Evolutionary conservation across 2,888 invertebrate genomes (phyloP).

Genomic region (Harpagoxenus sublaevis): DNA sequence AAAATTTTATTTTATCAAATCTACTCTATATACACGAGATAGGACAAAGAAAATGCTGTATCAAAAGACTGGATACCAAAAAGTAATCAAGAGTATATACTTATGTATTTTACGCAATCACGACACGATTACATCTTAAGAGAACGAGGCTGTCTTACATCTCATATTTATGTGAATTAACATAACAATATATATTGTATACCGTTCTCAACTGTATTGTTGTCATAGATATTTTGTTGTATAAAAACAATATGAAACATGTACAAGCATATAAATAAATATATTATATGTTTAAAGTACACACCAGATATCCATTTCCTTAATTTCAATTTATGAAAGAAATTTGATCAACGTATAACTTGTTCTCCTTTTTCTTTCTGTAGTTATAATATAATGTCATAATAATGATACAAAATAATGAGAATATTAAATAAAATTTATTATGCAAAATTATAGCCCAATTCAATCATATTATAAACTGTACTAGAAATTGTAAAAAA

Average conservation of each 20-base stretch:
- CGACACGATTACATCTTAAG: slow-evolving; percentile 76
- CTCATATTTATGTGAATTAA: slow-evolving; percentile 79
- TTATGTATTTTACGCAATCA: slow-evolving; percentile 81
- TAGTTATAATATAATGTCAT: neutral
- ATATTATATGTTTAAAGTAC: slow-evolving; percentile 86
- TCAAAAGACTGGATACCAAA: slow-evolving; percentile 79
- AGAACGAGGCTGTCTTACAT: slow-evolving; percentile 79
- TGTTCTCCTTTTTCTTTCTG: neutral
- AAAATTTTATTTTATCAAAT: slow-evolving; percentile 51
- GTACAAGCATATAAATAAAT: slow-evolving; percentile 85
- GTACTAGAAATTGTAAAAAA: neutral
- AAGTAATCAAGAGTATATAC: slow-evolving; percentile 76
- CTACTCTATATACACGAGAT: slow-evolving; percentile 44
- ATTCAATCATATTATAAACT: neutral
- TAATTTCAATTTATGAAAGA: neutral
- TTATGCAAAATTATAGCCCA: neutral
- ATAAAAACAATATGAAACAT: slow-evolving; percentile 78
- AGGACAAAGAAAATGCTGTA: slow-evolving; percentile 61
- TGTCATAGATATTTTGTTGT: slow-evolving; percentile 86
- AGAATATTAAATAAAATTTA: neutral
- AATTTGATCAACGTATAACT: neutral
- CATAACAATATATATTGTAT: slow-evolving; percentile 82
- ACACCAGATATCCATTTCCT: slow-evolving; percentile 48
- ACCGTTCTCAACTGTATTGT: slow-evolving; percentile 84
- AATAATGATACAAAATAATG: neutral